Evolutionary conservation across 2,888 invertebrate species (phyloP), one percentile per base, ranked within the genome.

Genomic region (Pilophorus perplexus): DNA sequence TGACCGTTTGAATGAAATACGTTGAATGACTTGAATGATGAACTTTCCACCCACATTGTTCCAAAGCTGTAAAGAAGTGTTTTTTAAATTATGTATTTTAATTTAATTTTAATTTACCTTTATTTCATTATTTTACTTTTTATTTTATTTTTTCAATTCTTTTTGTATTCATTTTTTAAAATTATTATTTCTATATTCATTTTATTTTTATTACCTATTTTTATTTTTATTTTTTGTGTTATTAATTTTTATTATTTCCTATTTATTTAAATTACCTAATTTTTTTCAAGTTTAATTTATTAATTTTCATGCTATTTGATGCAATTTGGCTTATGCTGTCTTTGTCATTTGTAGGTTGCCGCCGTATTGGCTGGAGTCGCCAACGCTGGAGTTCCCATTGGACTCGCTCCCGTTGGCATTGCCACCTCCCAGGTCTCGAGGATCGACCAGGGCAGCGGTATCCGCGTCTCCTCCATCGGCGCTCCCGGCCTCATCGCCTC

Each of bases 351-450:
- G 28, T 25, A 62, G 62, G 48, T 62, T 22, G 48, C 33, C 18
- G 46, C 48, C 46, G 18, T 38, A 10, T 27, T 62, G 62, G 62
- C 48, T 20, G 62, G 62, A 33, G 38, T 62, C 44, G 38, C 62
- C 10, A 33, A n/a, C 27, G 62, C 62, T 14, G 62, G 38, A n/a
- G 27, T 23, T 18, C 60, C 60, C 16, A 44, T 62, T 16, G 62
- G 62, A n/a, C 10, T 46, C 20, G 48, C 62, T 20, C 44, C 6
- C 0, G 42, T 59, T 42, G 59, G 59, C 6, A 1, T 62, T 5
- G 62, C 62, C 44, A 62, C 62, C 28, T 62, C 62, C 20, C 62
- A 62, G 23, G 62, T 62, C 16, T 62, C 62, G 38, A 44, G 62
- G 28, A 62, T 62, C 22, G 62, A 62, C 23, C 10, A 28, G n/a